Evolutionary conservation across 2,113 vertebrate genomes (phyloP).

Genomic region (Indicator indicator): DNA sequence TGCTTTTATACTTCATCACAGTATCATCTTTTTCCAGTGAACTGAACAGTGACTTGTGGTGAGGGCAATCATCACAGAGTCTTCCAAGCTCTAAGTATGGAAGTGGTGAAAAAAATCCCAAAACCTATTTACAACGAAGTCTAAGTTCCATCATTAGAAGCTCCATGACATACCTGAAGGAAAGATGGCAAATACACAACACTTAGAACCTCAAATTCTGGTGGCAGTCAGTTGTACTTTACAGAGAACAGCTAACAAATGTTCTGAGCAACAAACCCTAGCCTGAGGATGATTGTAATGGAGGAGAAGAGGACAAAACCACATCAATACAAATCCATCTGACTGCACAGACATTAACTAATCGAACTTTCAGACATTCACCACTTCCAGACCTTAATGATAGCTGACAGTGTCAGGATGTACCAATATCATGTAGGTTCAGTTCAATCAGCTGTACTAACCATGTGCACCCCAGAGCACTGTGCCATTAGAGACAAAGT

Average conservation of each 20-base stretch:
- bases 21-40: neutral
- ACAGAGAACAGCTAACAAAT: neutral
- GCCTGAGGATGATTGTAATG: neutral
- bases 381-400: slow-evolving; percentile 20
- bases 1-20: neutral
- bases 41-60: neutral
- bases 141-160: neutral
- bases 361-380: neutral
- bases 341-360: slow-evolving; percentile 17
- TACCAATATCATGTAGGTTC: neutral
- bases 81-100: neutral
- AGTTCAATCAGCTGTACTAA: neutral
- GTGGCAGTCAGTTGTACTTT: neutral
- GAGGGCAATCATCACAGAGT: neutral
- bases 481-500: neutral
- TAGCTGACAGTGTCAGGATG: slow-evolving; percentile 25
- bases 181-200: neutral
- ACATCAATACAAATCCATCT: neutral
- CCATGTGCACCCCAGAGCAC: neutral
- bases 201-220: neutral
- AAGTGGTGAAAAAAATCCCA: neutral
- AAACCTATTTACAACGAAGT: neutral
- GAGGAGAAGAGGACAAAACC: slow-evolving; percentile 37
- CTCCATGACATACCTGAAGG: neutral
- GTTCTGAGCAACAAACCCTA: neutral